Conservation (phyloP, 2,888 invertebrate species). For the Himalopsyche anomala region DNA sequence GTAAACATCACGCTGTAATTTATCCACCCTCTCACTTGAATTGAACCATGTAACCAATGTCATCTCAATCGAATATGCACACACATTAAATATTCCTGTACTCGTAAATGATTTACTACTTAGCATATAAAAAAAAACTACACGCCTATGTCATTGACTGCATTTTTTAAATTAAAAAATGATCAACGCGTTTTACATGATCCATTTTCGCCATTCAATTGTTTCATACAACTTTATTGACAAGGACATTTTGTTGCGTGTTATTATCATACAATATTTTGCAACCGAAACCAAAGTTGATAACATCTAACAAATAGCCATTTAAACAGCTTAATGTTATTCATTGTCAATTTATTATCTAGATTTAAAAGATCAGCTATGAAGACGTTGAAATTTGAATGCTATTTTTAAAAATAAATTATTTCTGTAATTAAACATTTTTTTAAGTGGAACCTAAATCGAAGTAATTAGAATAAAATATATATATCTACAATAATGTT, state of each 20-base stretch:
- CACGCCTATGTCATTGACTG: slow-evolving; percentile 5
- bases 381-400: too few relatives aligned
- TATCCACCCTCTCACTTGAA: slow-evolving; percentile 8
- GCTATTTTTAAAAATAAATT: too few relatives aligned
- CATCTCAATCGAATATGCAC: slow-evolving; percentile 1
- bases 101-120: neutral
- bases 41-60: neutral
- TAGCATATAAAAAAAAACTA: neutral
- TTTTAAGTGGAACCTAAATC: too few relatives aligned
- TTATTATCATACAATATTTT: neutral
- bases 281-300: too few relatives aligned
- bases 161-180: slow-evolving; percentile 1
- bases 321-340: too few relatives aligned
- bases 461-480: too few relatives aligned
- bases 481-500: too few relatives aligned
- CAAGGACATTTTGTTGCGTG: neutral
- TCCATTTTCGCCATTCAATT: neutral
- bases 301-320: too few relatives aligned
- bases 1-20: neutral
- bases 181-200: neutral
- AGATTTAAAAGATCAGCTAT: too few relatives aligned
- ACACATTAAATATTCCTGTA: neutral
- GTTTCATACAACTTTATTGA: neutral
- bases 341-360: too few relatives aligned
- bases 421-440: too few relatives aligned